Conservation (phyloP, 2,797 vertebrate genomes). For the Chelmon rostratus region DNA sequence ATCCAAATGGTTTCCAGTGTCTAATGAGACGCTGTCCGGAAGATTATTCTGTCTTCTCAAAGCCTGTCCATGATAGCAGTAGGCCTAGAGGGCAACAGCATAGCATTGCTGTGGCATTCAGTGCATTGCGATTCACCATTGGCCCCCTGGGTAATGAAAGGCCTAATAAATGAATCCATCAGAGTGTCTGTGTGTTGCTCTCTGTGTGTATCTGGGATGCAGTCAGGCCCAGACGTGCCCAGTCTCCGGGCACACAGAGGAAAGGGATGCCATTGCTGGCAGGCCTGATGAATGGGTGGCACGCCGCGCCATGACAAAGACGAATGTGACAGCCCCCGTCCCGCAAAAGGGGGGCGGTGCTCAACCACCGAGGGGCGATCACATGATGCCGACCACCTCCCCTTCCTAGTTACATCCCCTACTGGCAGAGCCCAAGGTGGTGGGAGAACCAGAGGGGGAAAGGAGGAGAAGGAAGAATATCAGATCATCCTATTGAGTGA, state of each 20-base stretch:
- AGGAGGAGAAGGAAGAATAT: slow-evolving; percentile 42
- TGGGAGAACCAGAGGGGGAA: slow-evolving; percentile 39
- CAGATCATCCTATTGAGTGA: slow-evolving; percentile 37
- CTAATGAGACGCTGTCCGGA: slow-evolving; percentile 61
- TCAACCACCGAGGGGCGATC: slow-evolving; percentile 77
- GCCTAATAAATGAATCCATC: slow-evolving; percentile 90
- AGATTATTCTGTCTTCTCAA: slow-evolving; percentile 69
- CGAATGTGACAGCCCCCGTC: slow-evolving; percentile 87
- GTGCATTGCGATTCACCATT: slow-evolving; percentile 86
- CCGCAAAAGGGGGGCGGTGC: slow-evolving; percentile 79
- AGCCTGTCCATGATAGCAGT: slow-evolving; percentile 61
- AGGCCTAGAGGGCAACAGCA: slow-evolving; percentile 75
- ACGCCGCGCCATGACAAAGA: slow-evolving; percentile 88
- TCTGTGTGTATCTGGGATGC: slow-evolving; percentile 85
- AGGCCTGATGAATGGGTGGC: slow-evolving; percentile 90
- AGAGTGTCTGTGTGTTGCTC: slow-evolving; percentile 85
- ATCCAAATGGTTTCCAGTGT: slow-evolving; percentile 57
- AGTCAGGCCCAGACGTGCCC: slow-evolving; percentile 84
- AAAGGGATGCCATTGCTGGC: slow-evolving; percentile 86
- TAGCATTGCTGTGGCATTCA: slow-evolving; percentile 80
- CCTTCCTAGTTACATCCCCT: slow-evolving; percentile 65
- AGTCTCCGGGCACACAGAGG: slow-evolving; percentile 84
- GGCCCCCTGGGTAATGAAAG: slow-evolving; percentile 88
- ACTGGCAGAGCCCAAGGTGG: slow-evolving; percentile 60
- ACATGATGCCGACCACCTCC: slow-evolving; percentile 74